Evolutionary conservation across 2,888 invertebrate genomes (phyloP), one percentile per base, ranked within the genome.

Genomic region (Lycia hirtaria): DNA sequence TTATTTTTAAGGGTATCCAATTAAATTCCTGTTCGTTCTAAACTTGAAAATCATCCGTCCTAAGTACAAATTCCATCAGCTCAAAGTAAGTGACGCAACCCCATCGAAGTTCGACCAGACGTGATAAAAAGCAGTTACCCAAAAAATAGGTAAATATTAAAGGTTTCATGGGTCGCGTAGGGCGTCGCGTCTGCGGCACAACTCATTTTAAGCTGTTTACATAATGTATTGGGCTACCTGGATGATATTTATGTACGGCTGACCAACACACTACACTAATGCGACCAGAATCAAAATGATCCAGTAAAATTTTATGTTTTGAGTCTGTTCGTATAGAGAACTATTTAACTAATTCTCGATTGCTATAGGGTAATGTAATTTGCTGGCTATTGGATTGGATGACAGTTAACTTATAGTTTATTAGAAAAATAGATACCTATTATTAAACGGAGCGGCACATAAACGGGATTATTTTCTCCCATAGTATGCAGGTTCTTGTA

Each of bases 81-180:
- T 41, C 6, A 4, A 28, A 40, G 20, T 53, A 35, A 30, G 7
- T 53, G 38, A 30, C 10, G 22, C 49, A 17, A 41, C 24, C 37
- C 45, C 15, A 58, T 47, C 52, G 47, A 41, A 35, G 41, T 41
- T 24, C 57, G 54, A 54, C 41, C 60, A 49, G n/a, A 43, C 65
- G 66, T 56, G 49, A 60, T 51, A 24, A 62, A 41, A 52, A 20
- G 59, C 70, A 68, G 63, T 67, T 67, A 63, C 56, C 64, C 63
- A 65, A 72, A 70, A 71, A 71, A 71, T 67, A 67, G 65, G 44
- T 65, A 66, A 73, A 73, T 68, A 67, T 65, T 57, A 62, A 61
- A 50, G 65, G 54, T 51, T 43, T 30, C 19, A 19, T 44, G 17
- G 4, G 24, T n/a, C 4, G 33, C 44, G 33, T 9, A 26, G 30